Conservation (phyloP, 2,797 vertebrate species). For the Hyperoplus lanceolatus region DNA sequence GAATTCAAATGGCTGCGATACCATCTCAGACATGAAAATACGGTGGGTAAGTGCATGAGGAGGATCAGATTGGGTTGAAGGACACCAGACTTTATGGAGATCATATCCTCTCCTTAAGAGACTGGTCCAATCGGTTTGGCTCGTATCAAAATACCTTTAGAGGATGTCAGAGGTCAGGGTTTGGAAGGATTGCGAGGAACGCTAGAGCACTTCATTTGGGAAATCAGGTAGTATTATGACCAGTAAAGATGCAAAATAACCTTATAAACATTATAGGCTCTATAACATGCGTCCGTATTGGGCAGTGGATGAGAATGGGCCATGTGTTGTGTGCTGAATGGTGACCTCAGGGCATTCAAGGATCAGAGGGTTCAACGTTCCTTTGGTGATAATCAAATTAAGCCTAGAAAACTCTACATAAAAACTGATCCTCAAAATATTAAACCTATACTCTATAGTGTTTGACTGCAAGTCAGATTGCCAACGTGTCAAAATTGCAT, state of each 20-base stretch:
- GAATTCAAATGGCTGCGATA: conserved; percentile 79
- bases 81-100: conserved; percentile 69
- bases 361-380: conserved; percentile 67
- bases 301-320: conserved; percentile 29
- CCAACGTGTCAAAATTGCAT: too few species aligned
- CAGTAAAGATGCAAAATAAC: conserved; percentile 36
- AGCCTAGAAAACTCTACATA: conserved; percentile 38
- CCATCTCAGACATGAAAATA: conserved; percentile 79
- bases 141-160: conserved; percentile 46
- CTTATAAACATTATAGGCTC: conserved; percentile 14
- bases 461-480: too few species aligned
- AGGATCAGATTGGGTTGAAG: conserved; percentile 75
- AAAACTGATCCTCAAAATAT: conserved; percentile 5
- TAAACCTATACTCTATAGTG: too few species aligned
- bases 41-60: conserved; percentile 74
- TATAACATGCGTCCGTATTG: background rate
- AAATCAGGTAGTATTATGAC: conserved; percentile 17
- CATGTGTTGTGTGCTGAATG: conserved; percentile 22
- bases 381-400: conserved; percentile 67
- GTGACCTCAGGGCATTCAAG: conserved; percentile 43
- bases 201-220: background rate
- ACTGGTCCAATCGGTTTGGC: conserved; percentile 33
- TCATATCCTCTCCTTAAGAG: conserved; percentile 51
- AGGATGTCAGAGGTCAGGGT: conserved; percentile 65
- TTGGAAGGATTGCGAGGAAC: conserved; percentile 38